phyloP scores from a whole-genome alignment of 2,888 invertebrate genomes.

The Apotomis turbidana region DNA sequence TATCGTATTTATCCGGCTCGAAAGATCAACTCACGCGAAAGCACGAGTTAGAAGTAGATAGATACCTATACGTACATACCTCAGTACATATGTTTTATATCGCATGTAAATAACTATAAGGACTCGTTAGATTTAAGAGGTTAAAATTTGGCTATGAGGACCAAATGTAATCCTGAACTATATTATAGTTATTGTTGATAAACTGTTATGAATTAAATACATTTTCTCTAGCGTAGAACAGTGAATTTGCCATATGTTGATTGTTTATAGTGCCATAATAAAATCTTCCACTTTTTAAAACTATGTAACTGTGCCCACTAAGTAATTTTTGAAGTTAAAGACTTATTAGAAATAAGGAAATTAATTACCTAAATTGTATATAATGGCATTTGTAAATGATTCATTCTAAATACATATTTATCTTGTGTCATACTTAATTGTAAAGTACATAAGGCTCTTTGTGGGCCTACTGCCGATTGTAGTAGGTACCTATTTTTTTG shows the following conservation, averaged over 20 bases:
- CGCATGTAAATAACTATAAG: slow-evolving; percentile 15
- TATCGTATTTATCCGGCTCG: slow-evolving; percentile 1
- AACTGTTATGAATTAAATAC: slow-evolving; percentile 32
- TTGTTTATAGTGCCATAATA: slow-evolving; percentile 32
- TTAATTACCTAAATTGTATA: slow-evolving; percentile 30
- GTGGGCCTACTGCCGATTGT: not conserved
- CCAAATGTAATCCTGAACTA: slow-evolving; percentile 45
- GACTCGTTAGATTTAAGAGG: slow-evolving; percentile 13
- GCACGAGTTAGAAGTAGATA: not conserved
- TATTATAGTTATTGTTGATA: slow-evolving; percentile 30
- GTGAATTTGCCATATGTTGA: slow-evolving; percentile 23
- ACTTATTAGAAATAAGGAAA: slow-evolving; percentile 34
- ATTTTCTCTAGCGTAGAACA: slow-evolving; percentile 19
- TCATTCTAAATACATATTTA: slow-evolving; percentile 13
- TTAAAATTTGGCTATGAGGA: slow-evolving; percentile 43
- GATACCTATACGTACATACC: not conserved
- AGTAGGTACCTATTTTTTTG: too few species aligned
- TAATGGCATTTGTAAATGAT: slow-evolving; percentile 26
- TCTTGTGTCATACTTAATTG: too few species aligned
- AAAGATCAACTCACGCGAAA: slow-evolving; percentile 2
- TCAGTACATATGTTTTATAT: not conserved
- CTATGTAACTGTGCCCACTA: slow-evolving; percentile 28
- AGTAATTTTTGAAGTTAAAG: slow-evolving; percentile 32
- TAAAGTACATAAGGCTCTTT: too few species aligned
- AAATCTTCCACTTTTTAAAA: slow-evolving; percentile 22